phyloP scores from a whole-genome alignment of 2,113 vertebrate species.

The Pterocles burchelli region DNA sequence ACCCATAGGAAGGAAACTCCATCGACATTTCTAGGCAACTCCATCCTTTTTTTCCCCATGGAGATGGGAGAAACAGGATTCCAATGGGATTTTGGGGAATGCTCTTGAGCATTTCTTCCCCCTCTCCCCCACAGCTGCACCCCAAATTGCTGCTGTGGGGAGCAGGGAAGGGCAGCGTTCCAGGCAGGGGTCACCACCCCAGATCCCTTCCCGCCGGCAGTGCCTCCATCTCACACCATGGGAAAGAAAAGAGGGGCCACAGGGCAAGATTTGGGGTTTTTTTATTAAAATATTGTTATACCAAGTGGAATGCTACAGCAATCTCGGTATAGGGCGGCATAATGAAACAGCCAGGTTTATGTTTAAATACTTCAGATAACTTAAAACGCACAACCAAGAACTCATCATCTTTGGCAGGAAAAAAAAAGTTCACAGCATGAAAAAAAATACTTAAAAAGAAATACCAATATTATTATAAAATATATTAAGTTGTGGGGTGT shows the following conservation, averaged over 20 bases:
- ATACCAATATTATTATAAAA: slow-evolving; percentile 85
- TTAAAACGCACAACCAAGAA: slow-evolving; percentile 81
- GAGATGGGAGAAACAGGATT: neutral
- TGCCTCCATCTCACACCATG: neutral
- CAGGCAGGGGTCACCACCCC: neutral
- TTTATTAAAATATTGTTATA: slow-evolving; percentile 84
- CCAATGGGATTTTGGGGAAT: neutral
- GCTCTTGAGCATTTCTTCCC: too few species aligned
- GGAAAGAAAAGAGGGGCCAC: neutral
- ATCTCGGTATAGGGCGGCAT: slow-evolving; percentile 76
- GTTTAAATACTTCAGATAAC: slow-evolving; percentile 86
- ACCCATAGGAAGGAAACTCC: neutral
- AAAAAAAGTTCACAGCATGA: slow-evolving; percentile 82
- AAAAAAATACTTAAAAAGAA: slow-evolving; percentile 81
- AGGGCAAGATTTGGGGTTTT: slow-evolving; percentile 18
- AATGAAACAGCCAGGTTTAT: slow-evolving; percentile 79
- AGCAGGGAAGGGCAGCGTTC: neutral
- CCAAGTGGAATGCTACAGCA: slow-evolving; percentile 82
- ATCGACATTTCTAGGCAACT: neutral
- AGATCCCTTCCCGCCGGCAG: accelerated
- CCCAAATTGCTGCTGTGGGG: neutral
- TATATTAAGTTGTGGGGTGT: slow-evolving; percentile 77
- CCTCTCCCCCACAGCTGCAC: neutral
- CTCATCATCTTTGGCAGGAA: slow-evolving; percentile 82
- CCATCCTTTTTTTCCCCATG: neutral